A percentile compares a stretch with the other conserved stretches of the same genome.
These are phyloP conservation scores for Eristalis tenax DNA, from an alignment of 2,888 invertebrate species.

Conservation along the genomic window DNA sequence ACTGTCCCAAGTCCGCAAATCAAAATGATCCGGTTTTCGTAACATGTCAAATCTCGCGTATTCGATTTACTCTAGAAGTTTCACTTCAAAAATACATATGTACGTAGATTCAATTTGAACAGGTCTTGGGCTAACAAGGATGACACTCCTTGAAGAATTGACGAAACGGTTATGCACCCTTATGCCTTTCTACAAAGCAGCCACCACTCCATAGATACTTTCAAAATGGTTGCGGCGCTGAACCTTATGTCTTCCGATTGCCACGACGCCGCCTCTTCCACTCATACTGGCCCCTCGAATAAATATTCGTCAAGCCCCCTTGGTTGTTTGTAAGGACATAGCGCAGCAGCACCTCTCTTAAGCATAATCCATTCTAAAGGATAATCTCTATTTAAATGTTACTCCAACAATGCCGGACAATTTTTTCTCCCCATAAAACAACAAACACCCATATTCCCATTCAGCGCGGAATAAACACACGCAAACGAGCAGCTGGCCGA, in stretches of 20 bases:
- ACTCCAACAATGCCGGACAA: constrained; percentile 30
- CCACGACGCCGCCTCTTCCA: background rate
- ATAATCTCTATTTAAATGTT: constrained; percentile 45
- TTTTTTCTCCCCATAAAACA: constrained; percentile 36
- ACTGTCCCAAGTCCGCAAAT: too few species aligned
- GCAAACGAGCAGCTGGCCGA: constrained; percentile 11
- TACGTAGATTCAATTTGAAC: too few species aligned
- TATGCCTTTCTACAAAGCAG: too few species aligned
- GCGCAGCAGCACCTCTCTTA: background rate
- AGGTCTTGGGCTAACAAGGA: too few species aligned
- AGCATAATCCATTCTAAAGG: constrained; percentile 39
- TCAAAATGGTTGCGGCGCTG: background rate
- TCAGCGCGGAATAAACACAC: constrained; percentile 36
- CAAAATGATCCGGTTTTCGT: too few species aligned
- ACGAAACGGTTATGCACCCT: too few species aligned
- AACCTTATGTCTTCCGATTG: background rate
- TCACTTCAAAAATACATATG: too few species aligned
- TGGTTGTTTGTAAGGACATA: background rate
- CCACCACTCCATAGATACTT: background rate
- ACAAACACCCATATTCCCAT: constrained; percentile 11
- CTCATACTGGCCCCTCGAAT: background rate
- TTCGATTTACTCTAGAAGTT: too few species aligned
- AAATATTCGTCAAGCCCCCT: background rate
- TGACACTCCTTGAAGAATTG: too few species aligned
- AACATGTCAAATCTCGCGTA: too few species aligned